Evolutionary conservation across 2,797 vertebrate genomes (phyloP).

Genomic region (Chelidonichthys spinosus): DNA sequence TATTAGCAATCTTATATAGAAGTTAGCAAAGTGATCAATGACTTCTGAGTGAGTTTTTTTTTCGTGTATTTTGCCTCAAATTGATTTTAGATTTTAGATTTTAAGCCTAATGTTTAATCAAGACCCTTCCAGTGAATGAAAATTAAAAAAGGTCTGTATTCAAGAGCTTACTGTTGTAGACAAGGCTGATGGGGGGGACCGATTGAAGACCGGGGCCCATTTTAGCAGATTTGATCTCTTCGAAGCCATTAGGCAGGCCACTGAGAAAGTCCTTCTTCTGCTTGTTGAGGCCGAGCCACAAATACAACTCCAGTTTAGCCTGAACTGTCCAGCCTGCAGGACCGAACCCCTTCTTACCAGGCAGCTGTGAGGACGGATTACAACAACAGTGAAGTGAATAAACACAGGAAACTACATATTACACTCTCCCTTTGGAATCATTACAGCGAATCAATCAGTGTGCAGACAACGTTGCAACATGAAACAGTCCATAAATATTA

Average conservation of each 20-base stretch:
- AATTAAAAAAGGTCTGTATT: neutral
- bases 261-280: constrained; percentile 93
- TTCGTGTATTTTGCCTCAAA: constrained; percentile 1
- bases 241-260: constrained; percentile 94
- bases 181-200: constrained; percentile 91
- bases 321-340: constrained; percentile 96
- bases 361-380: constrained; percentile 83
- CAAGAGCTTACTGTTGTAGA: constrained; percentile 91
- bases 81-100: constrained; percentile 37
- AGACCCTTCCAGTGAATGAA: neutral
- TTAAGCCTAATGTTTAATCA: constrained; percentile 8
- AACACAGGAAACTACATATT: neutral
- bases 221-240: constrained; percentile 89
- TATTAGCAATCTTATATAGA: neutral
- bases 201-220: constrained; percentile 82
- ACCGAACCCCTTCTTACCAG: constrained; percentile 94
- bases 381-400: neutral
- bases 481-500: constrained; percentile 18
- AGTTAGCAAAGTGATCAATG: constrained; percentile 31
- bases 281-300: constrained; percentile 97
- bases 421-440: neutral
- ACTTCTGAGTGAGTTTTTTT: neutral
- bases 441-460: neutral
- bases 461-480: constrained; percentile 1
- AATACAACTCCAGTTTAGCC: constrained; percentile 95